Evolutionary conservation across 2,113 vertebrate species (phyloP).

Genomic region (Cisticola juncidis): DNA sequence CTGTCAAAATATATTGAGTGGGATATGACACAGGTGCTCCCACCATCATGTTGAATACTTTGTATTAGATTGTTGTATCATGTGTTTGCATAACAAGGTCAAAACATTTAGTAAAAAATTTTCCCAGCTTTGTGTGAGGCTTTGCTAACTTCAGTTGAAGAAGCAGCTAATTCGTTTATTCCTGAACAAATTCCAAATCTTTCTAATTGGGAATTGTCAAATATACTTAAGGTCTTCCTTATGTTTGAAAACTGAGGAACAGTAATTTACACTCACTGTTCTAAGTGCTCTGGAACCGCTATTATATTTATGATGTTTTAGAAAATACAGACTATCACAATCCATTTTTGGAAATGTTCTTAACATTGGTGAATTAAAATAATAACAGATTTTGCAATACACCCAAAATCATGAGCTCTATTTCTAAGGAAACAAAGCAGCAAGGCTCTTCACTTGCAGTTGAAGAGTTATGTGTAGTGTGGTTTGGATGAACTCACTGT

Average conservation of each 20-base stretch:
- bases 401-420: background rate
- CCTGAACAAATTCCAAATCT: constrained; percentile 61
- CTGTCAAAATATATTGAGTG: background rate
- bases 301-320: background rate
- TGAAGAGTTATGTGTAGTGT: background rate
- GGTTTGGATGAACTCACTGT: constrained; percentile 28
- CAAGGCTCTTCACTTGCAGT: background rate
- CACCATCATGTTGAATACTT: constrained; percentile 7
- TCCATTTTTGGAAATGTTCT: constrained; percentile 24
- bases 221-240: constrained; percentile 36
- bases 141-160: constrained; percentile 18
- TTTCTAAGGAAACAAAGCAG: constrained; percentile 36
- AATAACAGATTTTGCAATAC: background rate
- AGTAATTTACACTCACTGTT: background rate
- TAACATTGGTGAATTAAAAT: constrained; percentile 4
- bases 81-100: background rate
- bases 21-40: background rate
- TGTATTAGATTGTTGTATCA: background rate
- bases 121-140: background rate
- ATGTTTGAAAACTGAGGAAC: background rate
- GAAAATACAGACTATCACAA: background rate
- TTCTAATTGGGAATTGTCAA: constrained; percentile 44
- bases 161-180: constrained; percentile 43
- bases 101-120: constrained; percentile 33
- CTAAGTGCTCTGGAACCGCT: background rate